These are phyloP conservation scores for Melanotaenia duboulayi DNA, from an alignment of 2,113 vertebrate genomes.

Conservation along the genomic window DNA sequence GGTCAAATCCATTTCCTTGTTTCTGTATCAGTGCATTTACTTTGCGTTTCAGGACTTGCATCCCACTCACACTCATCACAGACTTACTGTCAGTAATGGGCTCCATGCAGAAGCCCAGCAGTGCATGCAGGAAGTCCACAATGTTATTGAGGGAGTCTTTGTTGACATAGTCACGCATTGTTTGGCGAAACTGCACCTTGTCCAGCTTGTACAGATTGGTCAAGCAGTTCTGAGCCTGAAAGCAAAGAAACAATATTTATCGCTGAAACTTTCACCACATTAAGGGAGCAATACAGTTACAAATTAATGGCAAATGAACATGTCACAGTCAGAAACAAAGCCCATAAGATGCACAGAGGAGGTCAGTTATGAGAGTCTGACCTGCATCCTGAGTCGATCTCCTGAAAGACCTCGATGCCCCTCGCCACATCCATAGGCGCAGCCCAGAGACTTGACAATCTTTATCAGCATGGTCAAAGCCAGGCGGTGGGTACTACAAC, in stretches of 20 bases:
- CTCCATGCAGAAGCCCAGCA: slow-evolving; percentile 99
- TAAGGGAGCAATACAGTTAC: no score
- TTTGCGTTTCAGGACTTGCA: not conserved
- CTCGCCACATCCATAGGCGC: slow-evolving; percentile 98
- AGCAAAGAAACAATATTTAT: slow-evolving; percentile 12
- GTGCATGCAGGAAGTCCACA: slow-evolving; percentile 98
- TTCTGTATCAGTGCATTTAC: not conserved
- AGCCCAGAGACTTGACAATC: slow-evolving; percentile 98
- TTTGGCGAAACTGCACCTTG: slow-evolving; percentile 96
- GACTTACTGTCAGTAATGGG: slow-evolving; percentile 98
- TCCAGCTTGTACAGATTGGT: slow-evolving; percentile 97
- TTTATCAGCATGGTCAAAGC: slow-evolving; percentile 98
- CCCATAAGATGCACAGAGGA: not conserved
- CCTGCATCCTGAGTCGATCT: slow-evolving; percentile 97
- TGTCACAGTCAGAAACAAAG: no score
- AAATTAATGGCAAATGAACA: no score
- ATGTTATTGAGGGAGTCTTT: slow-evolving; percentile 99
- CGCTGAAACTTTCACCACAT: no score
- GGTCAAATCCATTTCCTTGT: not conserved
- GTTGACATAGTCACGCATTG: slow-evolving; percentile 98
- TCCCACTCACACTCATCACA: slow-evolving; percentile 19
- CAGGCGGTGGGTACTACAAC: slow-evolving; percentile 90
- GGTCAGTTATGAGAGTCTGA: slow-evolving; percentile 62
- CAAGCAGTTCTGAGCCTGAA: slow-evolving; percentile 95
- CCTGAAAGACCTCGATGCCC: slow-evolving; percentile 97